These are phyloP conservation scores for Sisor rabdophorus DNA, from an alignment of 2,113 vertebrate species.

Conservation along the genomic window DNA sequence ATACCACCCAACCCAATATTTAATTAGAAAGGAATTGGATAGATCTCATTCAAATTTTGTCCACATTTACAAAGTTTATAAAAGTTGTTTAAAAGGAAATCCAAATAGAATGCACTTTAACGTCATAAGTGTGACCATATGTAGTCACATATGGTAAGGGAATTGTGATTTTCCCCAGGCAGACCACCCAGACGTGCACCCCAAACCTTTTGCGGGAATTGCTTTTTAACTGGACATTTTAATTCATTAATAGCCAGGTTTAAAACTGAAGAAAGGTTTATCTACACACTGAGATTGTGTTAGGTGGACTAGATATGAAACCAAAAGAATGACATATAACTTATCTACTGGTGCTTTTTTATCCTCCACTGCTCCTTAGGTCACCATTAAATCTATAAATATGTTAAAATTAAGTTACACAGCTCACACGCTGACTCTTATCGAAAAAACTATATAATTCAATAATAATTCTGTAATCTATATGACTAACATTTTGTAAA, in stretches of 20 bases:
- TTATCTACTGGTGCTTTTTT: too few species aligned
- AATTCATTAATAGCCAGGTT: neutral
- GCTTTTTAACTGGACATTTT: neutral
- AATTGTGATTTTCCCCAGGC: neutral
- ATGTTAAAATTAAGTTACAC: neutral
- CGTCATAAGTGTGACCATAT: slow-evolving; percentile 14
- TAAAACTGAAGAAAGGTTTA: neutral
- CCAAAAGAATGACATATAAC: neutral
- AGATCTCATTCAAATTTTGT: slow-evolving; percentile 6
- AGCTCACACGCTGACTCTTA: neutral
- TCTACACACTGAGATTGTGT: neutral
- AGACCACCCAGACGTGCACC: slow-evolving; percentile 13
- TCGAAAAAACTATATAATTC: neutral
- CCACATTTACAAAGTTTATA: neutral
- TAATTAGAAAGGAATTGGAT: slow-evolving; percentile 9
- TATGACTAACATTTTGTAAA: neutral
- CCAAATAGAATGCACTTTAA: neutral
- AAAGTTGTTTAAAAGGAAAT: slow-evolving; percentile 5
- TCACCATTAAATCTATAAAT: neutral
- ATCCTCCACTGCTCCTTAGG: neutral
- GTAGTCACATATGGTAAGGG: slow-evolving; percentile 7
- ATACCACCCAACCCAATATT: neutral
- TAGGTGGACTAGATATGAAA: neutral
- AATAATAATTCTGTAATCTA: neutral
- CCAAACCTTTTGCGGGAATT: neutral